Evolutionary conservation across 2,113 vertebrate genomes (phyloP), one percentile per base, ranked within the genome.

Genomic region (Lophochroa leadbeateri): DNA sequence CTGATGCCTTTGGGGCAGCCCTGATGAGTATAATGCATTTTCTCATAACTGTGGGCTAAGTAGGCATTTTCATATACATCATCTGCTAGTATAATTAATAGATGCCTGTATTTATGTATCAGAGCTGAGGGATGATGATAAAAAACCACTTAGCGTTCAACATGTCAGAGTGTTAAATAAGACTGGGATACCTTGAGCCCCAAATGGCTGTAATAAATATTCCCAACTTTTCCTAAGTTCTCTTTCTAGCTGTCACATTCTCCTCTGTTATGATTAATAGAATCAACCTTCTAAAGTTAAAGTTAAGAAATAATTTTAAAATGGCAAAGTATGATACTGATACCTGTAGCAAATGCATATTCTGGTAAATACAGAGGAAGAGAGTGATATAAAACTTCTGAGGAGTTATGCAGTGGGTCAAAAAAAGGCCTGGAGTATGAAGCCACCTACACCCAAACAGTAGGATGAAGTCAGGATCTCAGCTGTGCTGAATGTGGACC

Each of bases 141-240:
- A 86, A 94, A 96, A 93, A 78, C 53, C 7, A 0, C 49, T 88
- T 75, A 80, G 50, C 63, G 68, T 82, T 86, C 55, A 90, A 50
- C 50, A 50, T 50, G 71, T 90, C 86, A 88, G 90, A 80, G 52
- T 90, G 68, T 93, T 92, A 86, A 96, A 93, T 77, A 95, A 83
- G 53, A 37, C 27, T 92, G 17, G 6, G n/a, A 81, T 83, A 84
- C 33, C 43, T 60, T 93, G 47, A 93, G 64, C 6, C 65, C 33
- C 82, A 68, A 64, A 92, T 84, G 68, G 24, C 88, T 90, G 64
- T 64, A 92, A 93, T 94, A 95, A 95, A 97, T 93, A 88, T 78
- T 93, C 44, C 28, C 25, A 68, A 11, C 64, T 92, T 88, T 92
- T 81, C 50, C 60, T 44, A 71, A 35, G 29, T 65, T 95, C 19